Conservation (phyloP, 2,113 vertebrate genomes). For the Lasiurus cinereus region DNA sequence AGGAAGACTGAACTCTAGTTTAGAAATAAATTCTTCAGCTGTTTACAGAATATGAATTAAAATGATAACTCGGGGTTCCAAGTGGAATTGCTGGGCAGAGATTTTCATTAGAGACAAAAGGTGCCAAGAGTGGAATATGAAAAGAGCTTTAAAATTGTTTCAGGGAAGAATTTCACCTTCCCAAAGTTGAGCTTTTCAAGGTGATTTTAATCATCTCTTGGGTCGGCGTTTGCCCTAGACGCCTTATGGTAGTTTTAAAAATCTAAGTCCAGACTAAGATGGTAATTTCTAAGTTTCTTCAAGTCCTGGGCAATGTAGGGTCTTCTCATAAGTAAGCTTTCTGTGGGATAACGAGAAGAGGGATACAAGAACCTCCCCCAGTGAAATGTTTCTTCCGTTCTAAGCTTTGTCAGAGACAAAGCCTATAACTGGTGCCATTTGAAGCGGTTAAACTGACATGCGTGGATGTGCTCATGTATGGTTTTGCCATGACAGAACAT, state of each 20-base stretch:
- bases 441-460: not conserved
- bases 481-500: not conserved
- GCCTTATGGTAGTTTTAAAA: not conserved
- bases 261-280: not conserved
- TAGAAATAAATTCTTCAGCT: slow-evolving; percentile 1
- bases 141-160: slow-evolving; percentile 34
- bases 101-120: slow-evolving; percentile 24
- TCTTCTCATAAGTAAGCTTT: slow-evolving; percentile 41
- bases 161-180: slow-evolving; percentile 43
- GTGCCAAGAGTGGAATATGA: not conserved
- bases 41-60: slow-evolving; percentile 38
- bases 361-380: not conserved
- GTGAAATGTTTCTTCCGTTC: slow-evolving; percentile 11
- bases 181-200: slow-evolving; percentile 27
- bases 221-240: not conserved
- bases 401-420: slow-evolving; percentile 15
- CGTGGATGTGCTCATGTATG: not conserved
- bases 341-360: not conserved
- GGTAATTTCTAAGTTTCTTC: slow-evolving; percentile 33
- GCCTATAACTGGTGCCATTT: not conserved
- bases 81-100: not conserved
- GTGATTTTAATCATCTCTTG: slow-evolving; percentile 46
- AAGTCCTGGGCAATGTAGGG: not conserved
- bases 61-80: slow-evolving; percentile 19
- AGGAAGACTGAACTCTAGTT: not conserved